Conservation (phyloP, 2,888 invertebrate species). For the Nephrotoma flavescens region DNA sequence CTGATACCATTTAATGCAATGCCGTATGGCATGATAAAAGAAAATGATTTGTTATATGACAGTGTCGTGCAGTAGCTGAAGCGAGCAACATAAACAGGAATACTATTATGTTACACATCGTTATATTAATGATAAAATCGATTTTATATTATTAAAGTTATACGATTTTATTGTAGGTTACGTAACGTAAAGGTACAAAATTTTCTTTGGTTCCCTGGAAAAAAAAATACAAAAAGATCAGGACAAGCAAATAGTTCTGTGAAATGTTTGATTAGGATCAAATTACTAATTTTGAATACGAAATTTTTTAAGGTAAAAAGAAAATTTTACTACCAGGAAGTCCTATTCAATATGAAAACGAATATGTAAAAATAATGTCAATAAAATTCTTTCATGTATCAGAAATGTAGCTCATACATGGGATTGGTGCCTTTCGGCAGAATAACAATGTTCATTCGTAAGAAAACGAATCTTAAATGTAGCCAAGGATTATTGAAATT, state of each 20-base stretch:
- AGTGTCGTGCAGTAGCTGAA: neutral
- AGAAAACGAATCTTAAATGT: no score
- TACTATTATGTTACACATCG: neutral
- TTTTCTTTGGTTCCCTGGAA: no score
- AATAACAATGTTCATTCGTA: no score
- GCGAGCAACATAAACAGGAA: neutral
- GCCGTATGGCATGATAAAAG: neutral
- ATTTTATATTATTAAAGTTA: neutral
- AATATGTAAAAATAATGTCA: no score
- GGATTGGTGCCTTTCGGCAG: no score
- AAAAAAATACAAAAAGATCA: no score
- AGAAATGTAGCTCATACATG: no score
- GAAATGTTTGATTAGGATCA: neutral
- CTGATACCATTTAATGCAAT: neutral
- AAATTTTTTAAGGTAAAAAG: no score
- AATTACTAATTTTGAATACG: neutral
- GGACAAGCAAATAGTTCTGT: neutral
- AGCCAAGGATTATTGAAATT: no score
- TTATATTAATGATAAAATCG: neutral
- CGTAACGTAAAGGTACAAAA: neutral
- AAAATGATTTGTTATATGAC: neutral
- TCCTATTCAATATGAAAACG: no score
- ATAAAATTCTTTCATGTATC: no score
- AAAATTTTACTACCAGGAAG: no score
- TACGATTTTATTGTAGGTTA: neutral